Evolutionary conservation across 2,797 vertebrate species (phyloP).

Genomic region (Scarus forsteni): DNA sequence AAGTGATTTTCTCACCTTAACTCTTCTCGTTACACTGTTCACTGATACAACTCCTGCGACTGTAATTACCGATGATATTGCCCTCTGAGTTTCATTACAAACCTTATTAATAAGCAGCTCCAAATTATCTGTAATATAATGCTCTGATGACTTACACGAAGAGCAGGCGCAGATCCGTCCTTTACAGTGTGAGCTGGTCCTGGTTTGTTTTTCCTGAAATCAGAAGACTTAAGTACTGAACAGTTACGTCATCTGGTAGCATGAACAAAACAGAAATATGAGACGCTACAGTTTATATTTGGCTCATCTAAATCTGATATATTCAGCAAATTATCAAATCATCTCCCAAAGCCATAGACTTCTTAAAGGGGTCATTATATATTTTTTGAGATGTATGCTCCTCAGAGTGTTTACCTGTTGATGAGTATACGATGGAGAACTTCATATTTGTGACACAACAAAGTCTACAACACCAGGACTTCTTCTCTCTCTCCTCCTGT

Average conservation of each 20-base stretch:
- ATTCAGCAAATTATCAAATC: no score
- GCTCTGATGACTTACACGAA: conserved; percentile 62
- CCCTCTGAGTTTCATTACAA: conserved; percentile 80
- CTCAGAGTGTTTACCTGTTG: no score
- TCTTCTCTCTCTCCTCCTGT: no score
- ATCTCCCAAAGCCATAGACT: no score
- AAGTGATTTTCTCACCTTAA: conserved; percentile 69
- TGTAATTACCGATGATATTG: conserved; percentile 79
- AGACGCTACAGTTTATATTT: not conserved
- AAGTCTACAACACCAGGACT: no score
- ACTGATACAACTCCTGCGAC: conserved; percentile 54
- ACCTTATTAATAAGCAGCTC: conserved; percentile 70
- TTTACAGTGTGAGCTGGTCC: conserved; percentile 37
- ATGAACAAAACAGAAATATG: conserved; percentile 17
- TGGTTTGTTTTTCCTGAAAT: conserved; percentile 29
- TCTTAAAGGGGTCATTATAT: no score
- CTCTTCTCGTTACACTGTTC: conserved; percentile 71
- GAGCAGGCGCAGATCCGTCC: conserved; percentile 37
- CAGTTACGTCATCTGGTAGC: conserved; percentile 8
- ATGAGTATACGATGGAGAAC: no score
- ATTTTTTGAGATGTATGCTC: no score
- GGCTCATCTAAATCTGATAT: not conserved
- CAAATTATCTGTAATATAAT: conserved; percentile 58
- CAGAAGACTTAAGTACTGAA: conserved; percentile 14
- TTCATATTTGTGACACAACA: no score